These are phyloP conservation scores for Drosophila fuyamai DNA, from an alignment of 1,140 invertebrate genomes.

Conservation along the genomic window DNA sequence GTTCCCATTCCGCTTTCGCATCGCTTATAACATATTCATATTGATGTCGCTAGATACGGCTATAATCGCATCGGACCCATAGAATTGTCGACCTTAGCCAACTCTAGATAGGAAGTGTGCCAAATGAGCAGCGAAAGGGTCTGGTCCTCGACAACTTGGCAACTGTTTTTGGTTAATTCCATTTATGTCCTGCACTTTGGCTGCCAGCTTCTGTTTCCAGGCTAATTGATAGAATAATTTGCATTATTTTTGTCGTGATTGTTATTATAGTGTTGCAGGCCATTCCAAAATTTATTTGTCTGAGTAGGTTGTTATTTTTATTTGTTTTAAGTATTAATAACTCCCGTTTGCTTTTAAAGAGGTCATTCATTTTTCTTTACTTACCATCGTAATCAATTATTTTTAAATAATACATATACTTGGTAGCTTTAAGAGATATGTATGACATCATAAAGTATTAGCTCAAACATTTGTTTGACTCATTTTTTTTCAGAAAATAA, in stretches of 20 bases:
- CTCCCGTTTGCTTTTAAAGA: no score
- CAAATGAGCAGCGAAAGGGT: constrained; percentile 30
- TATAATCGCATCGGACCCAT: constrained; percentile 48
- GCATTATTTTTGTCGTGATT: constrained; percentile 22
- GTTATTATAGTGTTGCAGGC: background rate
- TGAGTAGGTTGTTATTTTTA: background rate
- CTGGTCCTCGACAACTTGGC: constrained; percentile 26
- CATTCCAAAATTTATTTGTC: constrained; percentile 6
- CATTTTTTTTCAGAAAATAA: no score
- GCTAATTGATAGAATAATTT: constrained; percentile 39
- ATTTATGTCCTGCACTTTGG: constrained; percentile 54
- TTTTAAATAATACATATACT: no score
- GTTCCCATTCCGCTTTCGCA: constrained; percentile 30
- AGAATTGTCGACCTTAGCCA: constrained; percentile 29
- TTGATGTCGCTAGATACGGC: constrained; percentile 65
- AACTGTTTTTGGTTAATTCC: constrained; percentile 69
- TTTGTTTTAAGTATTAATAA: no score
- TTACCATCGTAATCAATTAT: no score
- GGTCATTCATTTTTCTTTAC: no score
- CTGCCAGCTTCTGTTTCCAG: constrained; percentile 14
- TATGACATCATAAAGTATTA: no score
- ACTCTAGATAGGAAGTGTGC: constrained; percentile 57
- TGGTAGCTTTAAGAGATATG: no score
- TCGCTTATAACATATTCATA: constrained; percentile 57
- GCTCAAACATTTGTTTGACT: no score